Percentiles rank a stretch among this genome's conserved stretches.
phyloP scores from a whole-genome alignment of 2,113 vertebrate species.

The Micromys minutus region DNA sequence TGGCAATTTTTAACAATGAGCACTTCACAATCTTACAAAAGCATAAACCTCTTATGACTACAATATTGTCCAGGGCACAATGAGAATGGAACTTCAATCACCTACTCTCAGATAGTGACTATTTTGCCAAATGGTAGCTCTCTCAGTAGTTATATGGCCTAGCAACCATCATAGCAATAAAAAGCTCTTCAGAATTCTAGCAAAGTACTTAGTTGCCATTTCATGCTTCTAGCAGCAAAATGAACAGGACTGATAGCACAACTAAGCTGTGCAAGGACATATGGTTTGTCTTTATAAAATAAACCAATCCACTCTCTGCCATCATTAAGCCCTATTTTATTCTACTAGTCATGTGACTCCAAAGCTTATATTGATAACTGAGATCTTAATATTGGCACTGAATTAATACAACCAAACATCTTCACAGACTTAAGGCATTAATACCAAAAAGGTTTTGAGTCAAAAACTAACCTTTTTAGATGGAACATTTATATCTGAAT shows the following conservation, averaged over 20 bases:
- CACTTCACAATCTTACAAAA: neutral
- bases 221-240: slow-evolving; percentile 39
- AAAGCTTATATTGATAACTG: neutral
- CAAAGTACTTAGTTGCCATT: slow-evolving; percentile 24
- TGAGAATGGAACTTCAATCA: slow-evolving; percentile 10
- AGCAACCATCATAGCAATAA: neutral
- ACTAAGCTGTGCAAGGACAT: slow-evolving; percentile 31
- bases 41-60: neutral
- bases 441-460: neutral
- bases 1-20: neutral
- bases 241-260: neutral
- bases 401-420: slow-evolving; percentile 17
- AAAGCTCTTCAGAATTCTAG: slow-evolving; percentile 14
- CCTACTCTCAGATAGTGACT: neutral
- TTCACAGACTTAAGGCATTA: slow-evolving; percentile 35
- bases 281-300: slow-evolving; percentile 7
- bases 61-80: neutral
- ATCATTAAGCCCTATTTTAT: neutral
- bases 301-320: neutral
- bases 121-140: slow-evolving; percentile 23
- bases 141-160: neutral
- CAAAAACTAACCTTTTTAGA: slow-evolving; percentile 10
- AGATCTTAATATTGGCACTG: slow-evolving; percentile 1
- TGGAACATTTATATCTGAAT: slow-evolving; percentile 5
- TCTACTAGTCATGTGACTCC: neutral